Evolutionary conservation across 2,797 vertebrate genomes (phyloP).

Genomic region (Aulostomus chinensis): DNA sequence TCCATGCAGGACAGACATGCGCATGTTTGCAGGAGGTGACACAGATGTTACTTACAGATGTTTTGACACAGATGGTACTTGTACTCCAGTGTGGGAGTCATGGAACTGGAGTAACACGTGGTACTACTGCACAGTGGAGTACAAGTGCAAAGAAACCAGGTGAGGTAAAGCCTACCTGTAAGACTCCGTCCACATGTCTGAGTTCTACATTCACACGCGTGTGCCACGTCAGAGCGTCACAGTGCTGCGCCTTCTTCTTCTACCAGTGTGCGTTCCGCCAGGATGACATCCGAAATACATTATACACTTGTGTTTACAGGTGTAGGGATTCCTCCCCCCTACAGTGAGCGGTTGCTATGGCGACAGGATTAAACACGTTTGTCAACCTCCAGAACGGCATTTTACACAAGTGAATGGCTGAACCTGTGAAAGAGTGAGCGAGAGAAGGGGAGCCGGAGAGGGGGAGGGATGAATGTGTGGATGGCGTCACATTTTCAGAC

Average conservation of each 20-base stretch:
- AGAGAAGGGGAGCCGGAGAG: not conserved
- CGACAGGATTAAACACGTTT: constrained; percentile 71
- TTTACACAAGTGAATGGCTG: constrained; percentile 39
- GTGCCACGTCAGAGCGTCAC: too few relatives aligned
- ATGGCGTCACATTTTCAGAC: not conserved
- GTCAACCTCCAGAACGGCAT: constrained; percentile 66
- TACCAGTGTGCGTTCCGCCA: not conserved
- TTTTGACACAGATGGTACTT: too few relatives aligned
- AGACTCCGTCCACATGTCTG: too few relatives aligned
- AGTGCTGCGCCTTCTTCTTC: not conserved
- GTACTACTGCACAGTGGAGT: too few relatives aligned
- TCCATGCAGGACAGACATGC: too few relatives aligned
- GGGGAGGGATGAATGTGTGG: not conserved
- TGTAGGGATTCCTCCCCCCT: constrained; percentile 53
- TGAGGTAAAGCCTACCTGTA: not conserved
- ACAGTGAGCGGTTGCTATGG: constrained; percentile 73
- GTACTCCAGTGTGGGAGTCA: too few relatives aligned
- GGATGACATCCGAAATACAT: not conserved
- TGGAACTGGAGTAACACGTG: too few relatives aligned
- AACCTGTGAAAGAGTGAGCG: constrained; percentile 3
- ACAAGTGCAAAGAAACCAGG: constrained; percentile 2
- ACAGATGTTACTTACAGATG: too few relatives aligned
- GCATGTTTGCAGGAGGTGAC: too few relatives aligned
- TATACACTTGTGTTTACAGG: constrained; percentile 9
- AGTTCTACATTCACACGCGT: too few relatives aligned